Evolutionary conservation across 2,797 vertebrate species (phyloP).

Genomic region (Selene dorsalis): DNA sequence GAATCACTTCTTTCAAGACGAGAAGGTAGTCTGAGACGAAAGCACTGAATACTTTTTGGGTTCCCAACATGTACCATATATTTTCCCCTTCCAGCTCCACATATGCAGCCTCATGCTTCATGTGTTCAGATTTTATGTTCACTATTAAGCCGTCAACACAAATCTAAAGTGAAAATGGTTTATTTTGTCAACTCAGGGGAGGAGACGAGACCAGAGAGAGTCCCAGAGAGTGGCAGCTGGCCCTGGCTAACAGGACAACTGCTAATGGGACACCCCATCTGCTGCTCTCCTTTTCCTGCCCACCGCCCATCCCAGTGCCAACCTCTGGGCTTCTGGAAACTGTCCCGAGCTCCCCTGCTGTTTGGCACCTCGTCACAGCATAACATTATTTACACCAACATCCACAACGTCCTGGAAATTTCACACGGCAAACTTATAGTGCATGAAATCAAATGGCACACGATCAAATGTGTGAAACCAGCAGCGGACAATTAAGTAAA

Average conservation of each 20-base stretch:
- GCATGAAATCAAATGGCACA: slow-evolving; percentile 49
- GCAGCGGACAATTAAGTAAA: not conserved
- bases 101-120: slow-evolving; percentile 15
- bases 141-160: slow-evolving; percentile 35
- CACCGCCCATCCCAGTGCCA: slow-evolving; percentile 49
- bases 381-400: slow-evolving; percentile 58
- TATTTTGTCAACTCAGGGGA: slow-evolving; percentile 62
- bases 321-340: slow-evolving; percentile 69
- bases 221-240: slow-evolving; percentile 78
- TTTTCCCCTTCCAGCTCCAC: not conserved
- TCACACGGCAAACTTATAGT: slow-evolving; percentile 42
- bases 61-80: not conserved
- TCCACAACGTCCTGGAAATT: slow-evolving; percentile 31
- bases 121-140: slow-evolving; percentile 11
- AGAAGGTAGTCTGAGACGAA: too few species aligned
- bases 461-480: slow-evolving; percentile 18
- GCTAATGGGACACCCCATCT: slow-evolving; percentile 79
- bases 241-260: slow-evolving; percentile 72
- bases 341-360: slow-evolving; percentile 56
- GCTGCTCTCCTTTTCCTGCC: slow-evolving; percentile 67
- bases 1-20: not conserved
- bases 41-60: too few species aligned
- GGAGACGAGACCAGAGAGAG: slow-evolving; percentile 59
- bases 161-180: slow-evolving; percentile 54
- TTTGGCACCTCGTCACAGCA: slow-evolving; percentile 57